phyloP scores from a whole-genome alignment of 2,797 vertebrate genomes.

The Ara ararauna region DNA sequence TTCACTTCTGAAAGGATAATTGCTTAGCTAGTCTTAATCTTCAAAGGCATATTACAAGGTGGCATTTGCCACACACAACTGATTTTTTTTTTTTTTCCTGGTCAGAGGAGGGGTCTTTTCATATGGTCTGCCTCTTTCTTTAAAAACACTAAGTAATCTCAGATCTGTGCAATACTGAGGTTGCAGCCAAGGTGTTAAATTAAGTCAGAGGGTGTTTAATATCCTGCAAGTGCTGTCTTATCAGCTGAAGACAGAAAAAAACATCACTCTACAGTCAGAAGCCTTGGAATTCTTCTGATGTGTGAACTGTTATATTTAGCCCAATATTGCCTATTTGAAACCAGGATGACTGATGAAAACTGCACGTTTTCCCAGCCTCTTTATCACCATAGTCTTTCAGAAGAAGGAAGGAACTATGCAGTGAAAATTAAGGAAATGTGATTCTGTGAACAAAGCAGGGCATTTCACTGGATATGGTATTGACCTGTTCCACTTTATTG shows the following conservation, averaged over 20 bases:
- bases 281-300: neutral
- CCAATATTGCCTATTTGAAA: neutral
- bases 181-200: neutral
- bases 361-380: neutral
- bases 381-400: neutral
- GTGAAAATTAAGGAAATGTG: neutral
- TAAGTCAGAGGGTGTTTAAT: conserved; percentile 26
- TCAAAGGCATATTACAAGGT: neutral
- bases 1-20: neutral
- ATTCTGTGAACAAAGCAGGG: neutral
- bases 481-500: neutral
- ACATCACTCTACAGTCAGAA: neutral
- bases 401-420: neutral
- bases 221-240: neutral
- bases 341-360: neutral
- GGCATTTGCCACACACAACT: neutral
- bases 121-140: neutral
- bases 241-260: neutral
- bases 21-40: neutral
- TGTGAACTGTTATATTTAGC: neutral
- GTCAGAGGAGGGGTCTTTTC: neutral
- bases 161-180: neutral
- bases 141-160: neutral
- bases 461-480: neutral
- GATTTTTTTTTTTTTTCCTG: neutral